These are phyloP conservation scores for Azemiops feae DNA, from an alignment of 2,113 vertebrate species.

Conservation along the genomic window DNA sequence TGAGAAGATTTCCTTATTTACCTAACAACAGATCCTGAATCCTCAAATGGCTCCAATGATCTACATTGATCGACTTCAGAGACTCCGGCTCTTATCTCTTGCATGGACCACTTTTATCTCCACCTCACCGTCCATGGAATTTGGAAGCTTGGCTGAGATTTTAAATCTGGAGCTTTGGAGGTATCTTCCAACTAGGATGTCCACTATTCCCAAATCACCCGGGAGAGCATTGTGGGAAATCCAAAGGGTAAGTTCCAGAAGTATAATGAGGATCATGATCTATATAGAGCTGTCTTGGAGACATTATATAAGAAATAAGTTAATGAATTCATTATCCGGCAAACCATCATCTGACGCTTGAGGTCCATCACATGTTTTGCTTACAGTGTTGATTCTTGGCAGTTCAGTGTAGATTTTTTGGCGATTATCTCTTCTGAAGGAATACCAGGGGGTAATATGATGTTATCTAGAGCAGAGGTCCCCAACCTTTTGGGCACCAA, in stretches of 20 bases:
- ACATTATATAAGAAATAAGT: neutral
- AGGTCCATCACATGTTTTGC: neutral
- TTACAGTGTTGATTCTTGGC: neutral
- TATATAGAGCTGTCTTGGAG: neutral
- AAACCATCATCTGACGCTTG: no score
- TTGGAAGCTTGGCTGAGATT: neutral
- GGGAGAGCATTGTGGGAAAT: neutral
- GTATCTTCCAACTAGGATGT: neutral
- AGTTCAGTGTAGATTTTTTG: neutral
- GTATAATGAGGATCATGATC: neutral
- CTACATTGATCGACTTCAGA: neutral
- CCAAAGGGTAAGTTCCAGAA: neutral
- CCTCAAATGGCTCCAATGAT: neutral
- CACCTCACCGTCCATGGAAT: no score
- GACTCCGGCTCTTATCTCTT: neutral
- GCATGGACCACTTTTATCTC: neutral
- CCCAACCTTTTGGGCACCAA: no score
- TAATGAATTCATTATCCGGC: neutral
- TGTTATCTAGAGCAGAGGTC: no score
- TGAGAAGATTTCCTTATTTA: neutral
- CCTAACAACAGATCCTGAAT: neutral
- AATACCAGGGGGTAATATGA: neutral
- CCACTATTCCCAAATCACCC: neutral
- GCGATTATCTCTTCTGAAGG: neutral
- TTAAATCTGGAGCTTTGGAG: neutral